Percentiles rank a stretch among this genome's conserved stretches.
Conservation (phyloP, 2,888 invertebrate genomes). For the Drosophila stalkeri region DNA sequence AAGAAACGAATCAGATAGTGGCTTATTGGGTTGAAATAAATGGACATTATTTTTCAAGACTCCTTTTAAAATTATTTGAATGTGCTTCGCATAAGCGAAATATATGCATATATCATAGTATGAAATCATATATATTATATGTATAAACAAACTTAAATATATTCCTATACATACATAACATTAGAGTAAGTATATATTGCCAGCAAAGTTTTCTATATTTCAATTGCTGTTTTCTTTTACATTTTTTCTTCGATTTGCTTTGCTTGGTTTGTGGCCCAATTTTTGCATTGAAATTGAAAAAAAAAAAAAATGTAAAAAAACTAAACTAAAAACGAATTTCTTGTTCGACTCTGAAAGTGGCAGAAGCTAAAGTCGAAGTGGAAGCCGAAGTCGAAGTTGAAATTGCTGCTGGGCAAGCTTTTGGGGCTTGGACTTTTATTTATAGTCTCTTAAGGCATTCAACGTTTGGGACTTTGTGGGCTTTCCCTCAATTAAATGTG, state of each 20-base stretch:
- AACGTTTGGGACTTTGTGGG: constrained; percentile 32
- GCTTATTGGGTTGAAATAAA: not conserved
- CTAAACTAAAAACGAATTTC: constrained; percentile 35
- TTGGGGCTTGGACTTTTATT: constrained; percentile 36
- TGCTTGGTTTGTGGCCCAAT: constrained; percentile 57
- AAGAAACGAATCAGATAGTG: not conserved
- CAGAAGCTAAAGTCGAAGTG: constrained; percentile 45
- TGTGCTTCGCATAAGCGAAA: too few species aligned
- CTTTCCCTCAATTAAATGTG: constrained; percentile 70
- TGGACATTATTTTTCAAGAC: not conserved
- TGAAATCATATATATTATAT: too few species aligned
- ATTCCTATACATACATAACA: not conserved
- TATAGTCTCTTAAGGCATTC: constrained; percentile 35
- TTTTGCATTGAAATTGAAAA: constrained; percentile 51
- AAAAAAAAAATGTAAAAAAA: constrained; percentile 10
- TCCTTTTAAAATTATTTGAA: too few species aligned
- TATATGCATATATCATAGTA: too few species aligned
- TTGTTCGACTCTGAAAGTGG: constrained; percentile 60
- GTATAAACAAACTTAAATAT: too few species aligned
- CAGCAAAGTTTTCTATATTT: constrained; percentile 18
- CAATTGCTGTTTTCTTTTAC: constrained; percentile 18
- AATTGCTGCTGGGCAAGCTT: constrained; percentile 54
- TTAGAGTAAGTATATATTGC: constrained; percentile 12
- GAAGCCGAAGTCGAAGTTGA: constrained; percentile 48
- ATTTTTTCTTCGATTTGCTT: constrained; percentile 46